Conservation (phyloP, 2,797 vertebrate genomes). For the Moxostoma hubbsi region DNA sequence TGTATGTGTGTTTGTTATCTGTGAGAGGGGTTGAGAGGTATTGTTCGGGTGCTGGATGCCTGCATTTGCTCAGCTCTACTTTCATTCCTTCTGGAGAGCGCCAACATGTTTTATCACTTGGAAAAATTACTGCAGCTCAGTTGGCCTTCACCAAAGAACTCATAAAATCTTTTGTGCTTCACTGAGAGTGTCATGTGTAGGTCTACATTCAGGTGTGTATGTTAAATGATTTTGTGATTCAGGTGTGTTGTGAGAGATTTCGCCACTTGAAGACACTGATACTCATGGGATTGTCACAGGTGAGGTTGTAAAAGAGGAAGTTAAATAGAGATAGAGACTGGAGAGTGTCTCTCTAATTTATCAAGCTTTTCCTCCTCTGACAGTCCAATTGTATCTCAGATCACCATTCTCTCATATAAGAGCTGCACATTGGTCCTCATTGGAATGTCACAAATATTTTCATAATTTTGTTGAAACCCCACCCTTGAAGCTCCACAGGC, state of each 20-base stretch:
- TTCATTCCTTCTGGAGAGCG: conserved; percentile 3
- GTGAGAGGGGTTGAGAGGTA: conserved; percentile 24
- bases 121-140: conserved; percentile 39
- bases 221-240: too few relatives aligned
- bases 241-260: not conserved
- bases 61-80: conserved; percentile 24
- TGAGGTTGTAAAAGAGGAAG: conserved; percentile 9
- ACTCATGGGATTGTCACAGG: conserved; percentile 24
- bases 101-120: conserved; percentile 38
- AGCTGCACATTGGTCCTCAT: not conserved
- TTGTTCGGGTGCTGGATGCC: conserved; percentile 35
- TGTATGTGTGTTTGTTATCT: conserved; percentile 30
- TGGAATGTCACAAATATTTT: conserved; percentile 11
- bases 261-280: not conserved
- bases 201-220: too few relatives aligned
- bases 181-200: not conserved
- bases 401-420: conserved; percentile 1
- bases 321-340: not conserved
- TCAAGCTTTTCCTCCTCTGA: not conserved
- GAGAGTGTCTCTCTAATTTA: not conserved
- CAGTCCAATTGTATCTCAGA: not conserved
- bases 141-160: conserved; percentile 9
- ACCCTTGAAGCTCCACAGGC: not conserved
- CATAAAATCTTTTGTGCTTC: conserved; percentile 1
- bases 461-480: not conserved